Percentiles rank a stretch among this genome's conserved stretches.
phyloP scores from a whole-genome alignment of 2,113 vertebrate genomes.

The Tychaedon coryphoeus region DNA sequence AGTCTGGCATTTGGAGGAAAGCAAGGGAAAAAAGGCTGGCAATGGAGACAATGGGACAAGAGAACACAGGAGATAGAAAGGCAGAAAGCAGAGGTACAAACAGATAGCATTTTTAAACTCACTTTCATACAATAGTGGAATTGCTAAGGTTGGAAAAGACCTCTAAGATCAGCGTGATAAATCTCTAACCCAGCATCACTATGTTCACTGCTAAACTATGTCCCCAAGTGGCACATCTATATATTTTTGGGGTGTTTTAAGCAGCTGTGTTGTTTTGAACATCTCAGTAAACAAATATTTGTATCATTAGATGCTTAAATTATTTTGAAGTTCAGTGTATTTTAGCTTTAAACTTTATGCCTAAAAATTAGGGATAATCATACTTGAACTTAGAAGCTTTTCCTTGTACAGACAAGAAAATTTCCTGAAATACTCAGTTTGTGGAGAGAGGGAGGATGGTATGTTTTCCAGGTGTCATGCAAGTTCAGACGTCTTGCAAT shows the following conservation, averaged over 20 bases:
- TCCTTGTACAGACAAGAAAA: neutral
- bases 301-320: neutral
- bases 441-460: neutral
- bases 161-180: neutral
- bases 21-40: neutral
- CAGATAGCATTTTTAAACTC: neutral
- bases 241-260: neutral
- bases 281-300: neutral
- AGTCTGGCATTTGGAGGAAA: neutral
- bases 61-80: neutral
- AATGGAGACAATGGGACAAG: neutral
- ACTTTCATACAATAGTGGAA: neutral
- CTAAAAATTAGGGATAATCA: neutral
- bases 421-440: neutral
- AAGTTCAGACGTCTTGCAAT: slow-evolving; percentile 14
- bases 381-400: neutral
- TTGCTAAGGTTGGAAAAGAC: neutral
- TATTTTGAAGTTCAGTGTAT: neutral
- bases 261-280: neutral
- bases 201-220: neutral
- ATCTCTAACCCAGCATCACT: neutral
- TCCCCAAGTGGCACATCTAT: neutral
- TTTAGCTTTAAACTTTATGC: neutral
- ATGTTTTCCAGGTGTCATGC: slow-evolving; percentile 20
- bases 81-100: neutral